Evolutionary conservation across 2,113 vertebrate species (phyloP), one percentile per base, ranked within the genome.

Genomic region (Chaetodon trifascialis): DNA sequence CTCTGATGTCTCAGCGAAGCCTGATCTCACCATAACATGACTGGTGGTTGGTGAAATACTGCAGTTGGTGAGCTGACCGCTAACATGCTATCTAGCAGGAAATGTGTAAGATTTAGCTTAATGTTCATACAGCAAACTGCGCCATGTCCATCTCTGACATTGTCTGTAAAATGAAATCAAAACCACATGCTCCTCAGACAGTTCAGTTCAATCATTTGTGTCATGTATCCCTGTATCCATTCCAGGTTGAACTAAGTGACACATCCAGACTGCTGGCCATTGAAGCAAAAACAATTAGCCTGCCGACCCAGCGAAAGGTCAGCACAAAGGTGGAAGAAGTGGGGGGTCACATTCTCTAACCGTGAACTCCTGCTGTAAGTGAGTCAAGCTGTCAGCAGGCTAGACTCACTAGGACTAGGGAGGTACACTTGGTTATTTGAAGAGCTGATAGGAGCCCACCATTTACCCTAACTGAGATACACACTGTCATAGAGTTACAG

Each of bases 251-350:
- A 95, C 94, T 95, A 96, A 96, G 92, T 95, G 94, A 95, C 95
- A 96, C 93, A 94, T 94, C 92, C 90, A 79, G 93, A 95, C 95
- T 95, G 94, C 95, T 95, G 94, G 83, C 93, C 95, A 93, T 85
- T 95, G 95, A 94, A 96, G 96, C 95, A 96, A 94, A 96, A 96
- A 30, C 30, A 96, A 96, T 96, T 94, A 95, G 95, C 94, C 94
- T 79, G 94, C 91, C 86, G 91, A 92, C 94, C 92, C 93, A 87
- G 93, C 81, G 84, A 95, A 96, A 96, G 94, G 94, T 93, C 91
- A 95, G 90, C 82, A 75, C 63, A 54, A 71, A 87, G 86, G 89
- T 89, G 84, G 92, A 87, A 56, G 74, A 94, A 94, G 93, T 89
- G 85, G 92, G 91, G 93, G 91, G 93, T 94, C 94, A 90, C 81